Evolutionary conservation across 2,888 invertebrate species (phyloP).

Genomic region (Geophilus truncorum): DNA sequence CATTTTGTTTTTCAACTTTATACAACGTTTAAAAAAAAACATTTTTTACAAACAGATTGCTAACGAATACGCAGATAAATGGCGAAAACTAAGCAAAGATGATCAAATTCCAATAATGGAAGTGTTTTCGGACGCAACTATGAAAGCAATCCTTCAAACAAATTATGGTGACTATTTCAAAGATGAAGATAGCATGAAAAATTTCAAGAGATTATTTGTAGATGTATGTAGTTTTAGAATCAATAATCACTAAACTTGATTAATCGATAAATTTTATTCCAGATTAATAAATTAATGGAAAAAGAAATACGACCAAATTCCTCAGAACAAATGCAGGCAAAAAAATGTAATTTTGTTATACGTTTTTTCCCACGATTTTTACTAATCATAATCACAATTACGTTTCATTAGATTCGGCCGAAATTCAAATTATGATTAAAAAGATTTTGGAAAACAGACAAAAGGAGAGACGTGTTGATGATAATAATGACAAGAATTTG

Average conservation of each 20-base stretch:
- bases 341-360: too few species aligned
- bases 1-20: not conserved
- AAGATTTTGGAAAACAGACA: not conserved
- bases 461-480: not conserved
- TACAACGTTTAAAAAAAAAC: too few species aligned
- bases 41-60: not conserved
- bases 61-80: not conserved
- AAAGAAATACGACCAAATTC: too few species aligned
- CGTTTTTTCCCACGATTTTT: too few species aligned
- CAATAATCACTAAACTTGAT: not conserved
- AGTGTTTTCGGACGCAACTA: not conserved
- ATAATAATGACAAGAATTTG: not conserved
- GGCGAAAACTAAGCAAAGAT: not conserved
- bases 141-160: not conserved
- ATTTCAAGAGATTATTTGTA: not conserved
- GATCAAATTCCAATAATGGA: slow-evolving; percentile 2
- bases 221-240: not conserved
- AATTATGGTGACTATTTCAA: not conserved
- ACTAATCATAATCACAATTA: too few species aligned
- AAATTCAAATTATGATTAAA: not conserved
- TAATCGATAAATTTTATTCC: not conserved
- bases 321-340: too few species aligned
- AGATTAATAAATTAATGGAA: not conserved
- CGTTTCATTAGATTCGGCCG: not conserved
- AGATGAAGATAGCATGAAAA: not conserved